These are phyloP conservation scores for Drosophila equinoxialis DNA, from an alignment of 1,140 invertebrate species.

Conservation along the genomic window DNA sequence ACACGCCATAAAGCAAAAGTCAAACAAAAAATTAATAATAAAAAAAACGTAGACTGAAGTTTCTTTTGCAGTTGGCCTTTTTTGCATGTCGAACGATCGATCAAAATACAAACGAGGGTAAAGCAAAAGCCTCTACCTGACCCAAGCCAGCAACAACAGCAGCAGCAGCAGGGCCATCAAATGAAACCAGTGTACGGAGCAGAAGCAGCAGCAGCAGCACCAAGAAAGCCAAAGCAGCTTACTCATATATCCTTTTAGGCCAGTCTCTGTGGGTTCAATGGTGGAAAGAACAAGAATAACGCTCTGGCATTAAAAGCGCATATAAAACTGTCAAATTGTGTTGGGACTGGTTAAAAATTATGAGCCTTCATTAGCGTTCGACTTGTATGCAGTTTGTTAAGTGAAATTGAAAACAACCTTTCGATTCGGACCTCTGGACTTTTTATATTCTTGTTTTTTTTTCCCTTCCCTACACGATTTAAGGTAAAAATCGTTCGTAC, in stretches of 20 bases:
- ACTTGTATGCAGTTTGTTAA: conserved; percentile 77
- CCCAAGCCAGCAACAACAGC: background rate
- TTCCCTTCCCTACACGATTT: background rate
- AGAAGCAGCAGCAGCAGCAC: conserved; percentile 34
- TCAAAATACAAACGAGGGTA: conserved; percentile 80
- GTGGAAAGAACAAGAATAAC: conserved; percentile 49
- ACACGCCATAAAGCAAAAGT: conserved; percentile 81
- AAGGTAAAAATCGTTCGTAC: background rate
- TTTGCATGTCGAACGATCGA: conserved; percentile 81
- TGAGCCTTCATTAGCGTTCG: conserved; percentile 75
- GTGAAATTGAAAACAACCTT: conserved; percentile 73
- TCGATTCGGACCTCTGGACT: conserved; percentile 10
- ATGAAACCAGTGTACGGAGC: conserved; percentile 20
- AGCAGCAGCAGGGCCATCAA: conserved; percentile 10
- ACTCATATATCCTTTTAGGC: conserved; percentile 39
- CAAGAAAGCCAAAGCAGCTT: conserved; percentile 44
- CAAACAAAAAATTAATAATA: conserved; percentile 81
- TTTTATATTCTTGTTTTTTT: conserved; percentile 10
- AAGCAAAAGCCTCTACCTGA: conserved; percentile 55
- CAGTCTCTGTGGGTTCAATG: conserved; percentile 28
- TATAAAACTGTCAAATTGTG: conserved; percentile 81
- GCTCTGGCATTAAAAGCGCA: conserved; percentile 73
- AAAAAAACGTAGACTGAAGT: conserved; percentile 46
- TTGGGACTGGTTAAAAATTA: conserved; percentile 75
- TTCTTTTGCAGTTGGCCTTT: conserved; percentile 61